Evolutionary conservation across 2,888 invertebrate genomes (phyloP).

Genomic region (Parelbella ahira): DNA sequence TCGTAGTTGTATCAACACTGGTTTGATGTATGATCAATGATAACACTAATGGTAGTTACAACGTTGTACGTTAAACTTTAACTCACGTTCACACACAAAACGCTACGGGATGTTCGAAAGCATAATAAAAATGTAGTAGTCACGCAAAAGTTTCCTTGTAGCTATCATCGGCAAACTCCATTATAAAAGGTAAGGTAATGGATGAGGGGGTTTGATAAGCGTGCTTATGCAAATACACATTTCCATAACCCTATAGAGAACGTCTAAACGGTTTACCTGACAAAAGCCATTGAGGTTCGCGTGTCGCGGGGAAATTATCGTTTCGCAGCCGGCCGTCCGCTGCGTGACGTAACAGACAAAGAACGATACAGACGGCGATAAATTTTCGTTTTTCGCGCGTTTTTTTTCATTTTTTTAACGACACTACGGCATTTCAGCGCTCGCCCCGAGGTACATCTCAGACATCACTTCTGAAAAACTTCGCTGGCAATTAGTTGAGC

Average conservation of each 20-base stretch:
- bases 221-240: constrained; percentile 25
- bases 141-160: constrained; percentile 16
- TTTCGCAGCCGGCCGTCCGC: constrained; percentile 22
- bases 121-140: constrained; percentile 21
- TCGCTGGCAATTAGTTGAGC: not conserved
- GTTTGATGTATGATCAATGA: too few relatives aligned
- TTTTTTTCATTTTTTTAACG: too few relatives aligned
- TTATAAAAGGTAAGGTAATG: constrained; percentile 24
- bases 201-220: constrained; percentile 25
- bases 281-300: constrained; percentile 25
- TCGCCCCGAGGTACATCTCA: constrained; percentile 21
- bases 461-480: constrained; percentile 14
- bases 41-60: not conserved
- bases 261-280: constrained; percentile 25
- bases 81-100: constrained; percentile 1
- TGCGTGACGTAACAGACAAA: constrained; percentile 19
- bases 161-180: constrained; percentile 23
- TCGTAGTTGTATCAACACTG: too few relatives aligned
- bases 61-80: constrained; percentile 1
- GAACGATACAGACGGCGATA: constrained; percentile 29
- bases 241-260: constrained; percentile 25
- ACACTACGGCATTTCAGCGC: constrained; percentile 50
- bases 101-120: constrained; percentile 5
- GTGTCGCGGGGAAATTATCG: constrained; percentile 24
- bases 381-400: constrained; percentile 57